Base-by-base conservation (phyloP, 2,888 invertebrate genomes). In the Drosophila setosimentum region DNA sequence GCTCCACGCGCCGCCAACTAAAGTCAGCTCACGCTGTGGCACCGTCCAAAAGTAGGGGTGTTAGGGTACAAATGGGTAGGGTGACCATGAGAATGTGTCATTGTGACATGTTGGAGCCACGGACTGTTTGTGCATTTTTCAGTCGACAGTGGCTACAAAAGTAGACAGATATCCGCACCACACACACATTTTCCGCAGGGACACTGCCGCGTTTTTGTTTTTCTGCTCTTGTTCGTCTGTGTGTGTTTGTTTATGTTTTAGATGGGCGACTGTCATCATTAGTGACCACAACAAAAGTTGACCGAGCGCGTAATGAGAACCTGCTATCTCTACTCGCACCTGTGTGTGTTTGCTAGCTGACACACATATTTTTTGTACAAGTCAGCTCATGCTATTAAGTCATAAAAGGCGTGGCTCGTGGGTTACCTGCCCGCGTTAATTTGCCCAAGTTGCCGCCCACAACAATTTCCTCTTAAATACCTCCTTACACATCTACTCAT, bases 201-300 rank as follows among this genome's bases (percentile, higher is more conserved):
- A 54, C 61, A 35, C 7, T 16, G 27, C 29, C 40, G 21, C 40
- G 3, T 55, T 37, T 40, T 40, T 21, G 13, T 32, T 8, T 13
- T 21, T 21, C 37, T 40, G 33, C 21, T 40, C 32, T 37, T 33
- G 45, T 60, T 2, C 21, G 35, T 35, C 7, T 35, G 30, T 54
- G 35, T 45, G 45, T 68, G 65, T 76, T 62, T 58, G 71, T 73
- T 78, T 75, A 70, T 82, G 87, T 83, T 83, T 80, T 71, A 84
- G 80, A 72, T 75, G 83, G 81, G 72, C 73, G 74, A 64, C 88
- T 90, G 87, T 90, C 87, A 89, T 89, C 87, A 87, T 90, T 88
- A 86, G 88, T 79, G 87, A 82, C 90, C 88, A 81, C 81, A 88
- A 90, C 83, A 88, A 86, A 85, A 86, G 89, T 88, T 90, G 83